These are phyloP conservation scores for Drosophila diplacantha DNA, from an alignment of 2,888 invertebrate species.

Conservation along the genomic window DNA sequence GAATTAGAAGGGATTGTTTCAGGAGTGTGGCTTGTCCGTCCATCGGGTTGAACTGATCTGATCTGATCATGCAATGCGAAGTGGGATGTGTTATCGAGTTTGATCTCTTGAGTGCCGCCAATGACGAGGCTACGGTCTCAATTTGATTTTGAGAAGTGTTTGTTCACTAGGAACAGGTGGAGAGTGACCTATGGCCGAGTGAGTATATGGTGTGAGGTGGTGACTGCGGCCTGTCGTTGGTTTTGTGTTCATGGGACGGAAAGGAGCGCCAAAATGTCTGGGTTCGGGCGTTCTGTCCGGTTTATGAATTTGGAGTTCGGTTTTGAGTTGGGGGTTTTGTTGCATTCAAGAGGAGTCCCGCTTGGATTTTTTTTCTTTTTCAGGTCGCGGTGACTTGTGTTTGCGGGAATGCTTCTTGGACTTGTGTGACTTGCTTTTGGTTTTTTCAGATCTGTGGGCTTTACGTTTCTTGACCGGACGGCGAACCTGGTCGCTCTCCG, in stretches of 20 bases:
- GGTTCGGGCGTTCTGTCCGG: conserved; percentile 12
- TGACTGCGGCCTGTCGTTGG: not conserved
- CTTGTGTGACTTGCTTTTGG: conserved; percentile 55
- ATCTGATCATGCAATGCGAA: conserved; percentile 8
- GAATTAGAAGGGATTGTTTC: conserved; percentile 5
- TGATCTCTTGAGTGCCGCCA: conserved; percentile 12
- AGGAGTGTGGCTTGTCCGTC: conserved; percentile 1
- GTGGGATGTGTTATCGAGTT: conserved; percentile 7
- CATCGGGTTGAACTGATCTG: conserved; percentile 49
- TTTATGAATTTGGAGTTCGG: conserved; percentile 9
- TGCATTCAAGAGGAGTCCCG: conserved; percentile 25
- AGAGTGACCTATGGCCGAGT: conserved; percentile 4
- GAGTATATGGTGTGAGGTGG: not conserved
- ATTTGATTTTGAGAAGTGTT: conserved; percentile 1
- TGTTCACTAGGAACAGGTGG: conserved; percentile 1
- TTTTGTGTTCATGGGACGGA: conserved; percentile 1
- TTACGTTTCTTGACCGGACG: conserved; percentile 59
- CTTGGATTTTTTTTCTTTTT: conserved; percentile 50
- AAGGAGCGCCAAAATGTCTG: conserved; percentile 3
- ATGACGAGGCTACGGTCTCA: conserved; percentile 13
- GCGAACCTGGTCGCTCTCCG: conserved; percentile 49
- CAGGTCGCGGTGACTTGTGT: conserved; percentile 48
- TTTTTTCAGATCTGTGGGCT: conserved; percentile 42
- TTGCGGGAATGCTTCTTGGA: conserved; percentile 65
- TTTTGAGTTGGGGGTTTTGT: not conserved